Evolutionary conservation across 2,797 vertebrate genomes (phyloP), one percentile per base, ranked within the genome.

Genomic region (Steatocranus sp.): DNA sequence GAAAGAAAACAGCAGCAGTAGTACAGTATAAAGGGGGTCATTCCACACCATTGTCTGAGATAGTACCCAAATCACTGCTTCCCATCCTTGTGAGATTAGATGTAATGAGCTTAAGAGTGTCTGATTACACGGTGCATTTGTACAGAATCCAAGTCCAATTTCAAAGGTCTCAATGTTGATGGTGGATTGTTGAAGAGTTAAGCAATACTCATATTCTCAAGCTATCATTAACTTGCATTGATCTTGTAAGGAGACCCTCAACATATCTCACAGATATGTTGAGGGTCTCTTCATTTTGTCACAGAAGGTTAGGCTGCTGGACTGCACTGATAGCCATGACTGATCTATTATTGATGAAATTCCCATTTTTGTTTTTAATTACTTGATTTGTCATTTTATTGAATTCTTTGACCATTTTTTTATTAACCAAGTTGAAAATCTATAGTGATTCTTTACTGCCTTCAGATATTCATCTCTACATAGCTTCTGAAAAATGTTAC

Each of bases 71-170:
- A 75, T 73, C 56, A 18, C 49, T 73, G 30, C 32, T 27, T 12
- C 25, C 25, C 17, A 32, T 73, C 23, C 20, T 74, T 30, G 32
- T 30, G 75, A 58, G 70, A 84, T 85, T 75, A 54, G 53, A 78
- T 56, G 54, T 80, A 81, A 87, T 84, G 58, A 81, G 3, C 3
- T 41, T 25, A 43, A 74, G 18, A 53, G 48, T 8, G 14, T 82
- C 43, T 73, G 78, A 86, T 89, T 81, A 84, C 80, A 76, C 8
- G 5, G 48, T 83, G 61, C 79, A 49, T 79, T 73, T 79, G 54
- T 20, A 7, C 23, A 48, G 11, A 76, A 25, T 83, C 81, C 75
- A 81, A 53, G 20, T 23, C 68, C 53, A 58, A 20, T 66, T 58
- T 73, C 12, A 68, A 20, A 53, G 7, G 36, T 76, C 17, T 18